These are phyloP conservation scores for Heliconius charithonia DNA, from an alignment of 2,888 invertebrate genomes.

Conservation along the genomic window DNA sequence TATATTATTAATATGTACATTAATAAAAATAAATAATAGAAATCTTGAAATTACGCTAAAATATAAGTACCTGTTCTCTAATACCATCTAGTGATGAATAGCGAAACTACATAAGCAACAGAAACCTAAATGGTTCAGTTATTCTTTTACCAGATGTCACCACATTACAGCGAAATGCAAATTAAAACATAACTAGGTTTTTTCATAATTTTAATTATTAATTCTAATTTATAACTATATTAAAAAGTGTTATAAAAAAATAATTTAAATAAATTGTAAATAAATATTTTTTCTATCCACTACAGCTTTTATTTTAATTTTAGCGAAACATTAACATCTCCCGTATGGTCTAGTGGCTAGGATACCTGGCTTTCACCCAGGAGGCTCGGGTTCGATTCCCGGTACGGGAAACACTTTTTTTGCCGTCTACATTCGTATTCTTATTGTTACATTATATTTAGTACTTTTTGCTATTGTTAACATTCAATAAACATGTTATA, in stretches of 20 bases:
- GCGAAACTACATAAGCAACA: conserved; percentile 8
- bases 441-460: neutral
- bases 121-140: too few species aligned
- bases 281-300: neutral
- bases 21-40: neutral
- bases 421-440: neutral
- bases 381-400: conserved; percentile 90
- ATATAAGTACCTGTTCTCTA: neutral
- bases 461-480: neutral
- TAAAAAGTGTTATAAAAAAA: neutral
- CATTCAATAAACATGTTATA: neutral
- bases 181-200: neutral
- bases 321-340: conserved; percentile 49
- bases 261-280: neutral
- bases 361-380: conserved; percentile 89
- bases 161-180: neutral
- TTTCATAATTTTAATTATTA: neutral
- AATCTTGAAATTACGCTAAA: neutral
- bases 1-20: too few species aligned
- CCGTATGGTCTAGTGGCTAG: conserved; percentile 88
- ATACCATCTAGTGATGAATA: conserved; percentile 27
- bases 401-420: conserved; percentile 83
- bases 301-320: neutral
- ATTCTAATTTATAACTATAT: neutral
- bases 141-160: conserved; percentile 14